Percentiles rank a stretch among this genome's conserved stretches.
These are phyloP conservation scores for Drosophila rhopaloa DNA, from an alignment of 1,140 invertebrate species.

Conservation along the genomic window DNA sequence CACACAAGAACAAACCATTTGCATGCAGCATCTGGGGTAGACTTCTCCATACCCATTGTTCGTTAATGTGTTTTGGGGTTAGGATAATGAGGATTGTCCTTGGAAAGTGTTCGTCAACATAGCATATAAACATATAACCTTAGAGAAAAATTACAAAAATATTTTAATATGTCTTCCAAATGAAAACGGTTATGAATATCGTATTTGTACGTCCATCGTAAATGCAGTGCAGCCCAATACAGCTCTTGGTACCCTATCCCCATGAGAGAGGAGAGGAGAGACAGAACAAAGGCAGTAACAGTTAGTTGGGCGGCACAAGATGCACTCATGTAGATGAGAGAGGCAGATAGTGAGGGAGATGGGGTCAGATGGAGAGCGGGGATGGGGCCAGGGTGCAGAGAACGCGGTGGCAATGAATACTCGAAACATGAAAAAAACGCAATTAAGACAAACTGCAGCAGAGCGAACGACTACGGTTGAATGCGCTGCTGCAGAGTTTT, in stretches of 20 bases:
- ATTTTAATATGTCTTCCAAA: too few species aligned
- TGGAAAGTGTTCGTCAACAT: too few species aligned
- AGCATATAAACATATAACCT: too few species aligned
- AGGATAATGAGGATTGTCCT: too few species aligned
- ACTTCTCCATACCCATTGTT: neutral
- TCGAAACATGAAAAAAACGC: conserved; percentile 22
- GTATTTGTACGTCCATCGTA: too few species aligned
- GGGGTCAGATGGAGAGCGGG: neutral
- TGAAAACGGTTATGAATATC: too few species aligned
- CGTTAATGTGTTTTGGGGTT: neutral
- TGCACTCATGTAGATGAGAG: neutral
- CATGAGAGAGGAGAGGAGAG: neutral
- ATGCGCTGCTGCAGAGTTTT: conserved; percentile 30
- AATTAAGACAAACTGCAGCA: conserved; percentile 42
- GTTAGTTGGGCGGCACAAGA: conserved; percentile 12
- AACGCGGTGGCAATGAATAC: conserved; percentile 34
- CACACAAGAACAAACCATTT: conserved; percentile 41
- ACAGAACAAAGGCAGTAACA: conserved; percentile 24
- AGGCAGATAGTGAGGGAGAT: neutral
- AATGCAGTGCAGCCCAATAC: too few species aligned
- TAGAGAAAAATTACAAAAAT: too few species aligned
- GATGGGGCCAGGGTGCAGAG: conserved; percentile 9
- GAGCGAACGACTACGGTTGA: conserved; percentile 15
- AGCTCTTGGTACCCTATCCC: neutral
- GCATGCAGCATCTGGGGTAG: neutral